Base-by-base conservation (phyloP, 2,888 invertebrate genomes). In the Drosophila meridionalis region DNA sequence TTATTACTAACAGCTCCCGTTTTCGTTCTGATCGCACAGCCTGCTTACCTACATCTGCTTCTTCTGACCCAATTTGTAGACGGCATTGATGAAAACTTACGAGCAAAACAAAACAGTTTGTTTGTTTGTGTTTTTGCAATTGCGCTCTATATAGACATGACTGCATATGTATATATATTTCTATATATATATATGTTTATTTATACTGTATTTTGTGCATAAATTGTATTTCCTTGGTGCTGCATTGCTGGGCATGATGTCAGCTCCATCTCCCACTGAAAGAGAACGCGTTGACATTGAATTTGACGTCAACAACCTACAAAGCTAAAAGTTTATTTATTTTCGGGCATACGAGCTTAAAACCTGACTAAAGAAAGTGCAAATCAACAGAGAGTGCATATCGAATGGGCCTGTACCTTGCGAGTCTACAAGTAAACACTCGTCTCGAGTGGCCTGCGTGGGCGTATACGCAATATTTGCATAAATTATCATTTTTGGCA, bases 31-130 rank as follows among this genome's bases (percentile, higher is more conserved):
- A 59, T 65, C 72, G 68, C 28, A n/a, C 58, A 62, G 74, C 55
- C 61, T 28, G 50, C 43, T 62, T 53, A 38, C 34, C 47, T 47
- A 62, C 36, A 56, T n/a, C 50, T 38, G 36, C 38, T 34, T 47
- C 42, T 34, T 55, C 73, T 87, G 87, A 89, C 89, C 84, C 80
- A 87, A 87, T 84, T 84, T 60, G 66, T 45, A 69, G 71, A 57
- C 64, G 81, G 76, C 83, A 80, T 70, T 78, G 75, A 80, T 68
- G 61, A 70, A 69, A 69, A 73, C 65, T 67, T 43, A 80, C 43
- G 53, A 62, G 69, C 66, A 62, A 61, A 76, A 62, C 80, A 80
- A 83, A 76, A 73, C 80, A 47, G 70, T 69, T 69, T 75, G 71
- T 78, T 83, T 78, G 66, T 72, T 71, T 79, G 63, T 42, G 63